Evolutionary conservation across 2,888 invertebrate species (phyloP).

Genomic region (Sisyra terminalis): DNA sequence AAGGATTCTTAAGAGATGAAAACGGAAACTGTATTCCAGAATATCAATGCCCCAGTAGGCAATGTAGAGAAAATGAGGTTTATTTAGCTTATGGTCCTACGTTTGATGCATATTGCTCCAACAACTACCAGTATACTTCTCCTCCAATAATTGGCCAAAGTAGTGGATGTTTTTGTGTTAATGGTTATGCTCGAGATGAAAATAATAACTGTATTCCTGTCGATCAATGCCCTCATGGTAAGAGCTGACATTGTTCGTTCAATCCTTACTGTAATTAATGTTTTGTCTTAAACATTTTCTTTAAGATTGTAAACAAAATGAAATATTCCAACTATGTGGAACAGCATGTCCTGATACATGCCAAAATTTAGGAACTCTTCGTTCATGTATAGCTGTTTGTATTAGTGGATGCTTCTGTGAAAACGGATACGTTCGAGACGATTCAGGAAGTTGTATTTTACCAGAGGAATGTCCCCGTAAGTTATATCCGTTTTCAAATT

Average conservation of each 20-base stretch:
- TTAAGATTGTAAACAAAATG: not conserved
- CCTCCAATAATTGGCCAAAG: not conserved
- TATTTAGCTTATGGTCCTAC: not conserved
- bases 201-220: not conserved
- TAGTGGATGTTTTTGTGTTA: not conserved
- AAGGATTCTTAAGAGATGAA: not conserved
- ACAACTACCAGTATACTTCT: too few species aligned
- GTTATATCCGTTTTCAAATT: too few species aligned
- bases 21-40: not conserved
- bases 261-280: too few species aligned
- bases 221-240: not conserved
- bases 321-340: not conserved
- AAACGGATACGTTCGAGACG: not conserved
- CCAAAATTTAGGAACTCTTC: not conserved
- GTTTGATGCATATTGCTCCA: not conserved
- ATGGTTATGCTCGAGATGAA: slow-evolving; percentile 1
- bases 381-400: not conserved
- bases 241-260: too few species aligned
- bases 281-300: not conserved
- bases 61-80: not conserved
- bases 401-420: not conserved
- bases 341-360: not conserved
- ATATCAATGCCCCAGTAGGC: not conserved
- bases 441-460: not conserved
- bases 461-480: not conserved